A percentile compares a stretch with the other conserved stretches of the same genome.
Evolutionary conservation across 2,113 vertebrate species (phyloP).

Genomic region (Myotis yumanensis): DNA sequence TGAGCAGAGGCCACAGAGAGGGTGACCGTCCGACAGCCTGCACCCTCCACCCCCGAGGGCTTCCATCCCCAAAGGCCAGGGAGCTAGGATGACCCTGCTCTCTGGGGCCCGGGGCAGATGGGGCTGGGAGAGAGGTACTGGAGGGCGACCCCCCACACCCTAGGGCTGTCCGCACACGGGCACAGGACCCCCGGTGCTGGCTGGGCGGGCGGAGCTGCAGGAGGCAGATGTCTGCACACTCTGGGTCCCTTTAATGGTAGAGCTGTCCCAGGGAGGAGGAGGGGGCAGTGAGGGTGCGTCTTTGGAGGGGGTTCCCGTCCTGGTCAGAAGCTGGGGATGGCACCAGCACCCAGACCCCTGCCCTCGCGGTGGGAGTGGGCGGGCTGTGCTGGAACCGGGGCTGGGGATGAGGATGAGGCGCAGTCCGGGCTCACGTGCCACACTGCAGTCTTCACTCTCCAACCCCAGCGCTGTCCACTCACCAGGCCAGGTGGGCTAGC

Average conservation of each 20-base stretch:
- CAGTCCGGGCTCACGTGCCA: fast-evolving
- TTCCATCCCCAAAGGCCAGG: background rate
- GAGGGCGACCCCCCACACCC: background rate
- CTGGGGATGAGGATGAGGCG: background rate
- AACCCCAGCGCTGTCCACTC: fast-evolving
- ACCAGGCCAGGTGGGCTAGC: background rate
- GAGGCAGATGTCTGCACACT: background rate
- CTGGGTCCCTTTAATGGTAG: background rate
- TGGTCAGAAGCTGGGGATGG: background rate
- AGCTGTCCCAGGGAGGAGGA: background rate
- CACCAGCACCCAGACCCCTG: fast-evolving
- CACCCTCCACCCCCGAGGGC: background rate
- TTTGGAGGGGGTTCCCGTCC: background rate
- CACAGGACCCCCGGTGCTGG: background rate
- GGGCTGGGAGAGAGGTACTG: too few species aligned
- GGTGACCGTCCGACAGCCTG: background rate
- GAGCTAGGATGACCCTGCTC: background rate
- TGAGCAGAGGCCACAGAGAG: background rate
- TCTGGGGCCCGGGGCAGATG: background rate
- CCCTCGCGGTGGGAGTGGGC: fast-evolving
- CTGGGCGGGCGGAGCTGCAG: too few species aligned
- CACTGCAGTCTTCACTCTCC: fast-evolving
- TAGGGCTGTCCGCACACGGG: background rate
- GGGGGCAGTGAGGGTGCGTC: background rate
- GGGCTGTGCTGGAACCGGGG: background rate